Evolutionary conservation across 2,888 invertebrate genomes (phyloP).

Genomic region (Aproaerema taeniolella): DNA sequence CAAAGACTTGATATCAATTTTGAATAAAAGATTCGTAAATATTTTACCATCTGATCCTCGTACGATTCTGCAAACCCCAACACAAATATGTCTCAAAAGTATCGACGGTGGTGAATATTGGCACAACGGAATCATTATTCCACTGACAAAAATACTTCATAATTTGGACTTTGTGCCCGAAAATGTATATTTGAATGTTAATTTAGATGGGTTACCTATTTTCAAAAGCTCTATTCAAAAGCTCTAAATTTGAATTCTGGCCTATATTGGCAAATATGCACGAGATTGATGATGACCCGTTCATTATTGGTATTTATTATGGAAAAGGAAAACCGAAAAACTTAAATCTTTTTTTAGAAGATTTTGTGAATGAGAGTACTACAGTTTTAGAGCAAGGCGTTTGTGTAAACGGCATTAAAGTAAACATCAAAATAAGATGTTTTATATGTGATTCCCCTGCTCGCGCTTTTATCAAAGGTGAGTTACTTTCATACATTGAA

Average conservation of each 20-base stretch:
- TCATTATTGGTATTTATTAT: constrained; percentile 11
- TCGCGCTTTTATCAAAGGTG: constrained; percentile 2
- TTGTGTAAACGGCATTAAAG: neutral
- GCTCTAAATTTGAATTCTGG: constrained; percentile 12
- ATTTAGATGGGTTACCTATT: constrained; percentile 5
- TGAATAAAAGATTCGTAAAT: constrained; percentile 2
- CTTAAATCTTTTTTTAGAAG: constrained; percentile 9
- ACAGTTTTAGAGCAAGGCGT: constrained; percentile 9
- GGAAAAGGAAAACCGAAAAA: constrained; percentile 13
- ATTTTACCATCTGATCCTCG: constrained; percentile 6
- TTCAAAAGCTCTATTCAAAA: too few relatives aligned
- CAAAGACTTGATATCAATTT: constrained; percentile 7
- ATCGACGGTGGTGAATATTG: constrained; percentile 6
- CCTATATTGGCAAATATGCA: constrained; percentile 11
- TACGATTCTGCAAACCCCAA: constrained; percentile 2
- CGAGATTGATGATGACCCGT: constrained; percentile 9
- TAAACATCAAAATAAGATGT: constrained; percentile 8
- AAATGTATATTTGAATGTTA: neutral
- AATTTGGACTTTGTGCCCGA: neutral
- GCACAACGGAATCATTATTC: neutral
- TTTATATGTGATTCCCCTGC: constrained; percentile 17
- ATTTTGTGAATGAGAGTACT: constrained; percentile 10
- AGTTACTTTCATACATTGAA: too few relatives aligned
- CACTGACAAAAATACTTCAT: constrained; percentile 3
- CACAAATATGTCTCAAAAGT: constrained; percentile 1